Evolutionary conservation across 2,113 vertebrate species (phyloP).

Genomic region (Cephalopholis sonnerati): DNA sequence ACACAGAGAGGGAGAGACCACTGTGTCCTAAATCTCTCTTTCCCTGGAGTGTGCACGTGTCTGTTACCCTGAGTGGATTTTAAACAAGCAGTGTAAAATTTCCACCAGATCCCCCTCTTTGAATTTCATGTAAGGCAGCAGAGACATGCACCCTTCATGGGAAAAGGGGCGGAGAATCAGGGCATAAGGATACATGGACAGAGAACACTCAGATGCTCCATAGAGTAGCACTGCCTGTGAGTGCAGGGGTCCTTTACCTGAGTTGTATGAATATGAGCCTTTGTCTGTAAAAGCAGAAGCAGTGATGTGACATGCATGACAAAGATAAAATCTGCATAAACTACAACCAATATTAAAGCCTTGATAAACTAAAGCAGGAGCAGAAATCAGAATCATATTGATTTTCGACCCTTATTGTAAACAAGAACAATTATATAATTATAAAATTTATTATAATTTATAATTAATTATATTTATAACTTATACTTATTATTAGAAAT

Average conservation of each 20-base stretch:
- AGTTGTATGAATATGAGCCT: constrained; percentile 93
- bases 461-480: no score
- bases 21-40: constrained; percentile 54
- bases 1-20: constrained; percentile 55
- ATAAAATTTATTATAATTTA: no score
- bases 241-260: constrained; percentile 90
- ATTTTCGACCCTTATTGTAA: background rate
- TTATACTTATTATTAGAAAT: background rate
- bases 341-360: background rate
- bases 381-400: background rate
- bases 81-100: constrained; percentile 16
- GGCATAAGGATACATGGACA: constrained; percentile 54
- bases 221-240: constrained; percentile 71
- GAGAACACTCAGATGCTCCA: constrained; percentile 64
- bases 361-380: background rate
- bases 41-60: constrained; percentile 34
- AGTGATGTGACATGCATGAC: constrained; percentile 78
- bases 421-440: no score
- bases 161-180: constrained; percentile 28
- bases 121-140: constrained; percentile 44
- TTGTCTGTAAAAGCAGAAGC: constrained; percentile 94
- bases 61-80: constrained; percentile 43
- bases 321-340: constrained; percentile 34
- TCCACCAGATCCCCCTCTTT: constrained; percentile 6
- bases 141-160: constrained; percentile 42